These are phyloP conservation scores for Lycodopsis pacificus DNA, from an alignment of 2,797 vertebrate species.

Conservation along the genomic window DNA sequence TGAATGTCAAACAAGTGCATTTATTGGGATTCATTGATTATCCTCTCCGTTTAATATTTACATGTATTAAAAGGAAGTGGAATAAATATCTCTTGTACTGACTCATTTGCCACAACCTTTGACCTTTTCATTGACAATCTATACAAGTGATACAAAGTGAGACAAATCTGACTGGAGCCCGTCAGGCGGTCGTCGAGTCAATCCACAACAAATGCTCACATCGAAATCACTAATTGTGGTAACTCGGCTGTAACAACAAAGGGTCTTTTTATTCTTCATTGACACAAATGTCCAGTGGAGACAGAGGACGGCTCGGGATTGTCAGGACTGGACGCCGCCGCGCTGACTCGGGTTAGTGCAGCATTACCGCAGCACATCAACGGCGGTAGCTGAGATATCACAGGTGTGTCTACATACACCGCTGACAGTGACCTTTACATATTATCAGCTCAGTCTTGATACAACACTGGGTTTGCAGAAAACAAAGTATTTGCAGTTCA, in stretches of 20 bases:
- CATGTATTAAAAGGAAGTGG: conserved; percentile 62
- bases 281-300: conserved; percentile 31
- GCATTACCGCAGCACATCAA: conserved; percentile 5
- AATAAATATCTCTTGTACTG: conserved; percentile 33
- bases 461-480: conserved; percentile 52
- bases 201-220: conserved; percentile 18
- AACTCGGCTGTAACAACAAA: conserved; percentile 39
- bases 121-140: not conserved
- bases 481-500: conserved; percentile 26
- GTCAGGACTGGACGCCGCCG: conserved; percentile 33
- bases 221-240: conserved; percentile 16
- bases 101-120: conserved; percentile 29
- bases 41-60: conserved; percentile 68
- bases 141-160: conserved; percentile 28
- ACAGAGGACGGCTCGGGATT: conserved; percentile 31
- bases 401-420: conserved; percentile 32
- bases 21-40: conserved; percentile 73
- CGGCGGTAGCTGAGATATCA: conserved; percentile 31
- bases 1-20: conserved; percentile 73
- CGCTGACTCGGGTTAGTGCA: conserved; percentile 10
- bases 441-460: conserved; percentile 31
- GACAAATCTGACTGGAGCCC: conserved; percentile 14
- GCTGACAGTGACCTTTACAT: conserved; percentile 22
- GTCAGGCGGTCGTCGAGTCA: conserved; percentile 15
- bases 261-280: not conserved